Conservation (phyloP, 2,888 invertebrate genomes). For the Cenopis cana region DNA sequence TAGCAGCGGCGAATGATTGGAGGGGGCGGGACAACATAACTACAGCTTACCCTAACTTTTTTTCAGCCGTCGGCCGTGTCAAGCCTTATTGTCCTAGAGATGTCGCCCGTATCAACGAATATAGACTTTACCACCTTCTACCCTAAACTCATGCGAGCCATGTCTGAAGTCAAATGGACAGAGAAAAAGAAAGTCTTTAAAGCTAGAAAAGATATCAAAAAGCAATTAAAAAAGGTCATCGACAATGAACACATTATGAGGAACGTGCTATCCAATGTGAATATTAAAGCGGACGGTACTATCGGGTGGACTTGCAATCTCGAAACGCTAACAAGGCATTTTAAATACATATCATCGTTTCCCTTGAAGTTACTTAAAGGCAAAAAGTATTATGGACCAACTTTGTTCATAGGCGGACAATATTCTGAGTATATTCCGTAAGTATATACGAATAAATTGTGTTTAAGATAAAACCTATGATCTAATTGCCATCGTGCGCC, state of each 20-base stretch:
- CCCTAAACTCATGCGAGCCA: slow-evolving; percentile 85
- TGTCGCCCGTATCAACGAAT: slow-evolving; percentile 86
- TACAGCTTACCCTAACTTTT: too few relatives aligned
- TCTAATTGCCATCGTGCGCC: not conserved
- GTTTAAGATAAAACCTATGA: not conserved
- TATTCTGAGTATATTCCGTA: slow-evolving; percentile 91
- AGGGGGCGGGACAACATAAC: too few relatives aligned
- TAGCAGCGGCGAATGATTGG: too few relatives aligned
- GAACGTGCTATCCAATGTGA: slow-evolving; percentile 78
- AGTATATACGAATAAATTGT: slow-evolving; percentile 54
- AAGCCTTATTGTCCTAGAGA: slow-evolving; percentile 87
- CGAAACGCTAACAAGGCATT: slow-evolving; percentile 86
- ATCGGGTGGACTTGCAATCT: slow-evolving; percentile 92
- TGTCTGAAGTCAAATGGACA: slow-evolving; percentile 64
- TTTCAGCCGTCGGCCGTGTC: slow-evolving; percentile 84
- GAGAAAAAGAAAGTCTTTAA: slow-evolving; percentile 53
- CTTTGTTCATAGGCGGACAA: slow-evolving; percentile 93
- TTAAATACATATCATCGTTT: slow-evolving; percentile 86
- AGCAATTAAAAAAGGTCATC: slow-evolving; percentile 56
- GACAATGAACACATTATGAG: slow-evolving; percentile 86
- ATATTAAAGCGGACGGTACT: slow-evolving; percentile 67
- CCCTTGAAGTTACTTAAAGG: slow-evolving; percentile 70
- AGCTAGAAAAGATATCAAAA: slow-evolving; percentile 59
- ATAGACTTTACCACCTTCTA: slow-evolving; percentile 80
- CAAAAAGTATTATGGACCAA: slow-evolving; percentile 85